Percentiles rank a stretch among this genome's conserved stretches.
phyloP scores from a whole-genome alignment of 2,113 vertebrate species.

The Peucedramus taeniatus region DNA sequence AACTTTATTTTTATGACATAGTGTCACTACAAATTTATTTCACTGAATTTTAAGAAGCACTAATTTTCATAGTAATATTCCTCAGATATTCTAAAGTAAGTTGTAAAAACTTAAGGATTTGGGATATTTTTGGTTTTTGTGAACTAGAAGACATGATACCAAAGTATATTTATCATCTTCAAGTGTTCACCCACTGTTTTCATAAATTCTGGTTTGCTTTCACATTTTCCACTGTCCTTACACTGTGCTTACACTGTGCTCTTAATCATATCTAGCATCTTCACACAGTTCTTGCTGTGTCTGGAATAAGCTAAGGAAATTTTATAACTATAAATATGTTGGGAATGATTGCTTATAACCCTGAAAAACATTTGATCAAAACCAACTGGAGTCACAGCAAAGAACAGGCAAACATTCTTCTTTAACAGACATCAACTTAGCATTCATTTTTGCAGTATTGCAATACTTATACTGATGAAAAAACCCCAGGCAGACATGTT shows the following conservation, averaged over 20 bases:
- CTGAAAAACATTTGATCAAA: background rate
- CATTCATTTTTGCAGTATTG: background rate
- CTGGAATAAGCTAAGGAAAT: background rate
- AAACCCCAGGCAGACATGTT: conserved; percentile 17
- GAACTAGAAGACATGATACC: background rate
- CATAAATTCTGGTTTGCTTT: background rate
- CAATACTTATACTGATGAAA: background rate
- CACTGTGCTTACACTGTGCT: background rate
- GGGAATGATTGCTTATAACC: background rate
- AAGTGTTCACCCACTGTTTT: background rate
- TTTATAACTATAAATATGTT: background rate
- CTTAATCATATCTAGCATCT: background rate
- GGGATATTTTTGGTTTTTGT: background rate
- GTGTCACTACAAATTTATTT: background rate
- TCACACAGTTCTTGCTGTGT: background rate
- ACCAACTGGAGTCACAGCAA: background rate
- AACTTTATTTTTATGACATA: background rate
- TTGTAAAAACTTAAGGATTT: background rate
- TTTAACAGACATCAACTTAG: background rate
- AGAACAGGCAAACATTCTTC: background rate
- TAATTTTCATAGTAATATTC: background rate
- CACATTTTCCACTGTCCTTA: background rate
- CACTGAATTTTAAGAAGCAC: background rate
- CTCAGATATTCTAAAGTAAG: background rate
- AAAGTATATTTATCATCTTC: background rate